phyloP scores from a whole-genome alignment of 2,888 invertebrate genomes.

The Aradus depressus region DNA sequence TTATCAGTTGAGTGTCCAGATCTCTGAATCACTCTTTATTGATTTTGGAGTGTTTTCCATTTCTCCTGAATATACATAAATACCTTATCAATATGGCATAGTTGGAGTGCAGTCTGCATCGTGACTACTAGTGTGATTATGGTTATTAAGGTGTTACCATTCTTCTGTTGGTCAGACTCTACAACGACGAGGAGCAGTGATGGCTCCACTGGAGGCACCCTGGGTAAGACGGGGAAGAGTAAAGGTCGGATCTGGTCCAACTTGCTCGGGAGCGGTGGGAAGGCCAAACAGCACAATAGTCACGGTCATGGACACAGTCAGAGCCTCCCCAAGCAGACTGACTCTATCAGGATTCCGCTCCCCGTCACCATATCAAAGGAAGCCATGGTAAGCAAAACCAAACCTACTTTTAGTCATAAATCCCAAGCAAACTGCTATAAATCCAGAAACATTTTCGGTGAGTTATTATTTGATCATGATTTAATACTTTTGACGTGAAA shows the following conservation, averaged over 20 bases:
- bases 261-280: slow-evolving; percentile 47
- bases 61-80: too few species aligned
- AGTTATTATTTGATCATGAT: not conserved
- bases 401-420: too few species aligned
- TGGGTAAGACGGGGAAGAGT: slow-evolving; percentile 52
- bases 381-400: slow-evolving; percentile 64
- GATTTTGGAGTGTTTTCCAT: too few species aligned
- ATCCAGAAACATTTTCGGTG: slow-evolving; percentile 1
- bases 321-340: slow-evolving; percentile 26
- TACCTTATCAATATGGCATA: too few species aligned
- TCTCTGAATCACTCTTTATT: too few species aligned
- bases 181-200: slow-evolving; percentile 26
- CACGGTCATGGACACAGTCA: too few species aligned
- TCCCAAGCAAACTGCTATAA: too few species aligned
- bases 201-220: slow-evolving; percentile 45
- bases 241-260: slow-evolving; percentile 41
- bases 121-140: too few species aligned
- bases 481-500: too few species aligned
- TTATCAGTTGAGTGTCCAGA: too few species aligned
- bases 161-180: slow-evolving; percentile 22
- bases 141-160: not conserved
- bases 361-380: slow-evolving; percentile 69
- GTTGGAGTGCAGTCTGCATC: too few species aligned
- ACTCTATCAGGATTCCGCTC: slow-evolving; percentile 50
- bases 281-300: slow-evolving; percentile 36